phyloP scores from a whole-genome alignment of 1,140 invertebrate genomes.

The Galleria mellonella region DNA sequence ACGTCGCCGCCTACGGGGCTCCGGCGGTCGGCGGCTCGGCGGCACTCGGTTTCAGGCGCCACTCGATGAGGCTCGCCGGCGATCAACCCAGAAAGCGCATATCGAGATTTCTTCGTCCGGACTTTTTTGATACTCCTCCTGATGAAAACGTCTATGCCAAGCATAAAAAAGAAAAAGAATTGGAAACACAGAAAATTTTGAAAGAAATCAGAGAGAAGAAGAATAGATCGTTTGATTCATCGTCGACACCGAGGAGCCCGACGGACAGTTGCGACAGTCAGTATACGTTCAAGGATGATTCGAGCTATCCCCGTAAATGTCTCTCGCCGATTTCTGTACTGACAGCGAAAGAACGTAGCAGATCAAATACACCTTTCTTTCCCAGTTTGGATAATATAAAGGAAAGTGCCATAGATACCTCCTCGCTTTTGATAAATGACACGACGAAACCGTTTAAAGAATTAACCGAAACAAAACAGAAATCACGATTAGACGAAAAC shows the following conservation, averaged over 20 bases:
- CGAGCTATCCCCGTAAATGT: constrained; percentile 38
- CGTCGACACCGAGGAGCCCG: constrained; percentile 27
- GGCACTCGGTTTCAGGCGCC: constrained; percentile 51
- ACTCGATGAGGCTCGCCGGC: constrained; percentile 45
- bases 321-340: constrained; percentile 53
- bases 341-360: constrained; percentile 53
- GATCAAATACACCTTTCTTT: constrained; percentile 68
- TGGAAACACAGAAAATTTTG: constrained; percentile 78
- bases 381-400: constrained; percentile 70
- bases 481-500: constrained; percentile 14
- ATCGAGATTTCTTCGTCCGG: constrained; percentile 83
- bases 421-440: constrained; percentile 2
- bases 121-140: constrained; percentile 84
- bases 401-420: constrained; percentile 33
- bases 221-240: constrained; percentile 58
- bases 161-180: constrained; percentile 80
- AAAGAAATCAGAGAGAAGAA: constrained; percentile 79
- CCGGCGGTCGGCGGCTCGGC: constrained; percentile 24
- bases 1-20: constrained; percentile 53
- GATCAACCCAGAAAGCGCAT: constrained; percentile 75
- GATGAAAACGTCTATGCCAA: constrained; percentile 82
- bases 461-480: constrained; percentile 12
- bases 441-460: constrained; percentile 2
- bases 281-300: constrained; percentile 33
- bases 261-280: constrained; percentile 23